Evolutionary conservation across 2,888 invertebrate species (phyloP), one percentile per base, ranked within the genome.

Genomic region (Hanleya hanleyi): DNA sequence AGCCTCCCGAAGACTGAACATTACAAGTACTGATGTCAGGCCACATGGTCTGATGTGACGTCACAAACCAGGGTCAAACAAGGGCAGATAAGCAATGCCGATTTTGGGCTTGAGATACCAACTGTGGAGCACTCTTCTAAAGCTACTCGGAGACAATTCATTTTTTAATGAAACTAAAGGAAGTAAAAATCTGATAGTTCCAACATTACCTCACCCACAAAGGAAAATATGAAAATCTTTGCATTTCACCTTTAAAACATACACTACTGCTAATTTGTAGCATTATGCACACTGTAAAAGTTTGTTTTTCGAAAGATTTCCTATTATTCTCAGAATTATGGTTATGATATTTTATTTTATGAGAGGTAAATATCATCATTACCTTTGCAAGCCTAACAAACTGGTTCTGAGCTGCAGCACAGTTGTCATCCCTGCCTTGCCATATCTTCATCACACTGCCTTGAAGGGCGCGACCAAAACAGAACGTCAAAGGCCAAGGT

Each of bases 401-500:
- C 33, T 62, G 26, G 6, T 7, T 22, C 33, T 62, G 62, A 35
- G 32, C 26, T 15, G 26, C 29, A 29, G 7, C 5, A 18, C 33
- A 6, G 62, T 62, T 62, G 35, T 36, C 36, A 36, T 62, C 62
- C 22, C 32, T 7, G 7, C 62, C 62, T 7, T 36, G 7, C 62
- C 62, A 62, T 22, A 29, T 7, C 5, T 12, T 62, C 29, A 62
- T 7, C 6, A 62, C 62, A 35, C 35, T 35, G 12, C 15, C 22
- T 22, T 62, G 62, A 32, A 62, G 33, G 33, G 62, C 62, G 6
- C 62, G 62, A 12, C 62, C 62, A 36, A 62, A 62, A 22, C 62
- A 62, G 32, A 62, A 62, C 29, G 62, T 62, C 62, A 62, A 7
- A 32, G 26, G 35, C 62, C 62, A 62, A 9, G 62, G 62, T 36